A percentile compares a stretch with the other conserved stretches of the same genome.
Conservation (phyloP, 2,797 vertebrate genomes). For the Malacoraja senta region DNA sequence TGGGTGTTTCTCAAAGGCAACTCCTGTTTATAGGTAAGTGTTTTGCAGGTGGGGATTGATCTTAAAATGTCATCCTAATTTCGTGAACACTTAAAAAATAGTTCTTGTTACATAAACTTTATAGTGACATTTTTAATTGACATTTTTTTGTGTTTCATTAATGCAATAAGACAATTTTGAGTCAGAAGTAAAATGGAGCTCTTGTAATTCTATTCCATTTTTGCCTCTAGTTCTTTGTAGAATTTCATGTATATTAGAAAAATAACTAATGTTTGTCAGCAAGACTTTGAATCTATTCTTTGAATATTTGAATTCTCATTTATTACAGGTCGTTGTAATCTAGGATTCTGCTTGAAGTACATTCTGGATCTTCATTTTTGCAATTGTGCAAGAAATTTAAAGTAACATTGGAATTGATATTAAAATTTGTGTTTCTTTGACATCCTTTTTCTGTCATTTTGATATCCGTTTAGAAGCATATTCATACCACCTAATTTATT, state of each 20-base stretch:
- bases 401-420: not conserved
- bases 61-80: not conserved
- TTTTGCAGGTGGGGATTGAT: not conserved
- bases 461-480: not conserved
- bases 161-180: not conserved
- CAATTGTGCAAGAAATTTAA: not conserved
- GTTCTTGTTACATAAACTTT: not conserved
- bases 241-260: not conserved
- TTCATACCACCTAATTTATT: not conserved
- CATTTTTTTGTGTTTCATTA: not conserved
- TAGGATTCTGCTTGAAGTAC: not conserved
- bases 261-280: not conserved
- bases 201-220: not conserved
- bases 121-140: not conserved
- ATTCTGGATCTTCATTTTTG: not conserved
- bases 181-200: not conserved
- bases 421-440: not conserved
- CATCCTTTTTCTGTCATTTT: not conserved
- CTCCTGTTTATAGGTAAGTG: not conserved
- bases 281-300: not conserved
- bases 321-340: not conserved
- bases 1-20: not conserved
- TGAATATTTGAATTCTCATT: not conserved
- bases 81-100: not conserved
- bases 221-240: not conserved